Conservation (phyloP, 2,113 vertebrate species). For the Xenopus tropicalis region UCB_Xtro_10.0 CM004447.2:84666501-84667000, state of each 20-base stretch:
- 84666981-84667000: constrained; percentile 47
- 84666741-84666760: constrained; percentile 57
- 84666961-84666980: constrained; percentile 55
- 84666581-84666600: too few relatives aligned
- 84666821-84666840: constrained; percentile 64
- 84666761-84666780: constrained; percentile 61
- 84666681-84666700: constrained; percentile 66
- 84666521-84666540: too few relatives aligned
- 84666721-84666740: constrained; percentile 51
- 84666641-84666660: too few relatives aligned
- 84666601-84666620: too few relatives aligned
- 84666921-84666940: constrained; percentile 68
- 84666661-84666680: too few relatives aligned
- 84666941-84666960: constrained; percentile 58
- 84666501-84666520: too few relatives aligned
- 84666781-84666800: constrained; percentile 64
- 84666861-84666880: constrained; percentile 55
- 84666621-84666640: too few relatives aligned
- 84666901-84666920: constrained; percentile 60
- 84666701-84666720: constrained; percentile 70
- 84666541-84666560: too few relatives aligned
- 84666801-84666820: constrained; percentile 64
- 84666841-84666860: constrained; percentile 65
- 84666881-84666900: constrained; percentile 57
- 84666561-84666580: too few relatives aligned